These are phyloP conservation scores for Cebus imitator DNA, from an alignment of 2,113 vertebrate species.

Conservation along the genomic window DNA sequence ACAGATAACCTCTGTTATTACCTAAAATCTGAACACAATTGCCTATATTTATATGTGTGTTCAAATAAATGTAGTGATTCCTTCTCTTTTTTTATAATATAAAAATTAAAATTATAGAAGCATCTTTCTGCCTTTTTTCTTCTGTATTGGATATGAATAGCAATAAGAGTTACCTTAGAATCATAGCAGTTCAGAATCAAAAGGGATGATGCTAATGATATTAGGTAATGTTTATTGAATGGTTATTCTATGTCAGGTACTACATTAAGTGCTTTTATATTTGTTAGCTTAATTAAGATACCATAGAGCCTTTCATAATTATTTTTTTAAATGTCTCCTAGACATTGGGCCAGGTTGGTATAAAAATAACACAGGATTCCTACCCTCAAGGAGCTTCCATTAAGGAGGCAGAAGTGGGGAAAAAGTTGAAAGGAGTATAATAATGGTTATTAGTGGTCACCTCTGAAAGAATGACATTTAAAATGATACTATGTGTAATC, in stretches of 20 bases:
- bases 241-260: not conserved
- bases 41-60: not conserved
- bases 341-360: not conserved
- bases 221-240: not conserved
- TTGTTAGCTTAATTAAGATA: not conserved
- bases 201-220: not conserved
- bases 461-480: not conserved
- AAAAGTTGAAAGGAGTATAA: not conserved
- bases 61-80: not conserved
- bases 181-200: not conserved
- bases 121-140: not conserved
- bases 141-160: not conserved
- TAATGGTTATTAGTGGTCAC: too few species aligned
- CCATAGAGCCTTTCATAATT: not conserved
- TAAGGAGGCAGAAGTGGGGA: not conserved
- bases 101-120: not conserved
- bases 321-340: not conserved
- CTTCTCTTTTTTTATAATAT: not conserved
- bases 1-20: not conserved
- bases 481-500: too few species aligned
- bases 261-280: not conserved
- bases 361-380: not conserved
- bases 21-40: not conserved
- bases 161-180: not conserved
- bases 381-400: not conserved